These are phyloP conservation scores for Syngnathus scovelli DNA, from an alignment of 2,113 vertebrate genomes.

Conservation along the genomic window DNA sequence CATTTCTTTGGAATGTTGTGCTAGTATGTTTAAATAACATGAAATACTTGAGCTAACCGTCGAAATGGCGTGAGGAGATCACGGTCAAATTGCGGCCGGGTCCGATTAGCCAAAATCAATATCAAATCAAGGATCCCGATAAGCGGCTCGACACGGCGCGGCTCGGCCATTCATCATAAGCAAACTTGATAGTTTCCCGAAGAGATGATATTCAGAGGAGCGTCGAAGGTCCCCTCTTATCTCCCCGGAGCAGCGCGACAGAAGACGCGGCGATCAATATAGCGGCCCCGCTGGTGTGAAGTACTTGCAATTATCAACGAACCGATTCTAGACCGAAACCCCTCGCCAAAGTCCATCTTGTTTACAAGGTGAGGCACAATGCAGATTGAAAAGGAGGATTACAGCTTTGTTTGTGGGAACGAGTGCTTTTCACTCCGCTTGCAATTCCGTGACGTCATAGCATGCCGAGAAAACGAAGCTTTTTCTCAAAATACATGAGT, in stretches of 20 bases:
- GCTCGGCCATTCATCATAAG: conserved; percentile 97
- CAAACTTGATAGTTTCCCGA: conserved; percentile 93
- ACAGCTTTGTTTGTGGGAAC: conserved; percentile 24
- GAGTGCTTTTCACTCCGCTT: conserved; percentile 10
- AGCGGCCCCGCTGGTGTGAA: conserved; percentile 80
- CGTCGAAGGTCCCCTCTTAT: conserved; percentile 81
- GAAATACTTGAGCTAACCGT: conserved; percentile 9
- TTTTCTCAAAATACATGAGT: too few species aligned
- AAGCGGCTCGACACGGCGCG: conserved; percentile 66
- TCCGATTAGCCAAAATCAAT: conserved; percentile 94
- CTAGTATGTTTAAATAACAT: too few species aligned
- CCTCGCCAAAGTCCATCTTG: conserved; percentile 75
- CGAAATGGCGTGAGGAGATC: conserved; percentile 60
- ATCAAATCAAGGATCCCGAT: conserved; percentile 96
- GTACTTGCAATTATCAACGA: conserved; percentile 92
- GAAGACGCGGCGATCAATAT: conserved; percentile 91
- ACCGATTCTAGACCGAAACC: conserved; percentile 83
- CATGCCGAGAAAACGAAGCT: not conserved
- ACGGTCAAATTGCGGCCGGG: conserved; percentile 83
- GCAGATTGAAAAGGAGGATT: conserved; percentile 36
- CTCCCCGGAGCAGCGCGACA: conserved; percentile 90
- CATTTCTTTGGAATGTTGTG: too few species aligned
- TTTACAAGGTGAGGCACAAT: conserved; percentile 80
- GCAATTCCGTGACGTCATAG: not conserved
- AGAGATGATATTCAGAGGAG: conserved; percentile 91